phyloP scores from a whole-genome alignment of 2,113 vertebrate genomes.

The Probosciger aterrimus region DNA sequence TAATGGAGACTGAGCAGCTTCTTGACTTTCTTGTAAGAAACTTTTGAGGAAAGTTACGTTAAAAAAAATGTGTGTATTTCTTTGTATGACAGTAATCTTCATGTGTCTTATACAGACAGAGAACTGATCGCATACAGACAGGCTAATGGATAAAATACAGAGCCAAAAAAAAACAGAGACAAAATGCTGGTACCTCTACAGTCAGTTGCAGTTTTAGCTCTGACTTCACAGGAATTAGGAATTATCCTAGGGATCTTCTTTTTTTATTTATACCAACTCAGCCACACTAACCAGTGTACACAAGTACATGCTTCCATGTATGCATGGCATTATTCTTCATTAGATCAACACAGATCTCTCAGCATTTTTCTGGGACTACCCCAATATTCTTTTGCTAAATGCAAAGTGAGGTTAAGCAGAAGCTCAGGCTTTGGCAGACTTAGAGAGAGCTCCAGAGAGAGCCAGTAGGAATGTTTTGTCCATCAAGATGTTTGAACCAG shows the following conservation, averaged over 20 bases:
- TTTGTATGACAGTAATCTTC: not conserved
- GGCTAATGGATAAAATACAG: not conserved
- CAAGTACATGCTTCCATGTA: not conserved
- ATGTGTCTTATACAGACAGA: not conserved
- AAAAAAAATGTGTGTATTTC: not conserved
- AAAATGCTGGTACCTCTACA: not conserved
- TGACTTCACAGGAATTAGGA: not conserved
- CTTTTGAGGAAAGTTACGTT: not conserved
- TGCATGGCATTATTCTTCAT: not conserved
- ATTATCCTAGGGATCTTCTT: not conserved
- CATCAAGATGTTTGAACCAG: constrained; percentile 48
- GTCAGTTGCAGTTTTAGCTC: not conserved
- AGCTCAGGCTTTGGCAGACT: not conserved
- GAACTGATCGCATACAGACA: not conserved
- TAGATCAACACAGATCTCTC: not conserved
- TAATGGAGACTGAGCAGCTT: not conserved
- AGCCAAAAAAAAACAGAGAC: not conserved
- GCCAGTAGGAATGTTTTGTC: constrained; percentile 46
- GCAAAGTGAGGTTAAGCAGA: constrained; percentile 33
- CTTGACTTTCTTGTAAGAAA: not conserved
- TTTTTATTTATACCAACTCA: not conserved
- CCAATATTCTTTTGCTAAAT: not conserved
- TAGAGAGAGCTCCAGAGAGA: constrained; percentile 9
- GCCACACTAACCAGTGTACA: not conserved
- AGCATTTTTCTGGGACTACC: not conserved